Base-by-base conservation (phyloP, 2,888 invertebrate species). In the Lasioglossum marginatum region DNA sequence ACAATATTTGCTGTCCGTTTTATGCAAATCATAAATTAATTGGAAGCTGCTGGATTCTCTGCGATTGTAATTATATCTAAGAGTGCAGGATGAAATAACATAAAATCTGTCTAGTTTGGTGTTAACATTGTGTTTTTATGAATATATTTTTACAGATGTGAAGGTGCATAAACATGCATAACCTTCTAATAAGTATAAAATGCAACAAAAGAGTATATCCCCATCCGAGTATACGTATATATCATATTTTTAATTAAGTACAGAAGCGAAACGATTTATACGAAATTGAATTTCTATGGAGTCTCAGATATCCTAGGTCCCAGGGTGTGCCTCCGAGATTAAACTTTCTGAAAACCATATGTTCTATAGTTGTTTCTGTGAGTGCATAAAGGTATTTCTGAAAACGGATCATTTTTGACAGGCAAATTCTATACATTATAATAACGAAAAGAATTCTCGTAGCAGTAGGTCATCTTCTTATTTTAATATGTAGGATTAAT, bases 301-400 rank as follows among this genome's bases (percentile, higher is more conserved):
- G 6, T 63, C 63, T 31, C 31, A 16, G 63, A 63, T 14, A 31
- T 63, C 31, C 19, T 31, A 63, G 27, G 14, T 63, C 6, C 31
- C 16, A 63, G 27, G 14, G 60, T 27, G 27, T 60, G 60, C 60
- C 60, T 60, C 60, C 27, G 1, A 14, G 12, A 27, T 27, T 60
- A 60, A 60, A 27, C 57, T 60, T 60, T 27, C 27, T 14, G 3
- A 60, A 60, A 27, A 60, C 10, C 1, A 60, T 14, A 16, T 16
- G 6, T 63, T 31, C 4, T 16, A 63, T 66, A 8, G 34, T 37
- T 68, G 68, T 68, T 37, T 68, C 37, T 68, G 37, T 68, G 23
- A 37, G 68, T 23, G 68, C 68, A 68, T 68, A 68, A 68, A 68
- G 68, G 23, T 68, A 23, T 37, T 68, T 37, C 68, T 23, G 19